Base-by-base conservation (phyloP, 2,797 vertebrate species). In the Myripristis murdjan region DNA sequence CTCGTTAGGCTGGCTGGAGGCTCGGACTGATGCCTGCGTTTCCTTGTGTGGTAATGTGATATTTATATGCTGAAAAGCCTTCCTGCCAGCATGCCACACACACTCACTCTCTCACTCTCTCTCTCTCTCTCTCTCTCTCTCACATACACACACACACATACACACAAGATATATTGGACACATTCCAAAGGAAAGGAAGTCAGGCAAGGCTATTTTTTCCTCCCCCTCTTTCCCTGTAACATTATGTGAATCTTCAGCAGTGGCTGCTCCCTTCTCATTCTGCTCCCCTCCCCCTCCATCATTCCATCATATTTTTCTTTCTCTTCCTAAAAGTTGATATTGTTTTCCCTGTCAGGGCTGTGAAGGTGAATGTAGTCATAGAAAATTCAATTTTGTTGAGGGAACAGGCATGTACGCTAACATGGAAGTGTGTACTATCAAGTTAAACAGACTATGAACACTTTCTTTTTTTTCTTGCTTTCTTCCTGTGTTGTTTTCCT, bases 11-110 rank as follows among this genome's bases (percentile, higher is more conserved):
- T 8, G 64, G 84, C 82, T 91, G 89, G 87, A 85, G 85, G 85
- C 89, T 87, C 82, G 64, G 84, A 87, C 85, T 91, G 90, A 93
- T 92, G 91, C 87, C 89, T 91, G 86, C 53, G 77, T 87, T 94
- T 94, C 92, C 93, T 94, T 93, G 88, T 95, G 93, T 90, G 89
- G 91, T 95, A 94, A 95, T 94, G 94, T 89, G 91, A 94, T 95
- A 95, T 94, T 94, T 95, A 94, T 94, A 94, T 89, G 87, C 92
- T 91, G 91, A 89, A 92, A 73, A 93, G 85, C 91, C 84, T 90
- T 91, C 90, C 89, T 93, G 89, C 89, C 82, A 86, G 82, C 84
- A 70, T 79, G 74, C 79, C 82, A 26, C 85, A 61, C 89, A 75
- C 82, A 64, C n/a, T n/a, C n/a, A n/a, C n/a, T n/a, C n/a, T n/a